A percentile compares a stretch with the other conserved stretches of the same genome.
Conservation (phyloP, 1,140 invertebrate genomes). For the Drosophila jambulina region DNA sequence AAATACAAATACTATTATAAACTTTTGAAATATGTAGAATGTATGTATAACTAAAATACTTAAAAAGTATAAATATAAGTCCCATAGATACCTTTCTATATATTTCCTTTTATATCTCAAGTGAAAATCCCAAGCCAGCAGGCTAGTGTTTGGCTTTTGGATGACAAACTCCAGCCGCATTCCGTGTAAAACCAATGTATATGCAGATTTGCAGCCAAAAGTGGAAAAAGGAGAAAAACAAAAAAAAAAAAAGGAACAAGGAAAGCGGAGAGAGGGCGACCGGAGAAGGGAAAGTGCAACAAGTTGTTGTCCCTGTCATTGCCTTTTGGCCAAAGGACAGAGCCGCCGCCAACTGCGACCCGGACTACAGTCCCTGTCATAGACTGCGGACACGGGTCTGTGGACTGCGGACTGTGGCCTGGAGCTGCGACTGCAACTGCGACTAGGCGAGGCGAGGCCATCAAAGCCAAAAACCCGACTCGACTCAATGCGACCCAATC, state of each 20-base stretch:
- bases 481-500: conserved; percentile 34
- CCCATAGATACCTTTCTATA: neutral
- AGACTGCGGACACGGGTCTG: conserved; percentile 5
- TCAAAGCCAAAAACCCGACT: conserved; percentile 44
- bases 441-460: conserved; percentile 24
- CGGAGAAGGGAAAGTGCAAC: conserved; percentile 41
- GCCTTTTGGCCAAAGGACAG: conserved; percentile 38
- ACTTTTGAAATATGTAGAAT: neutral
- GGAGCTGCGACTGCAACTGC: conserved; percentile 14
- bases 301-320: conserved; percentile 45
- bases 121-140: neutral
- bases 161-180: conserved; percentile 34
- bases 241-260: neutral
- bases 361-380: neutral
- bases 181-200: conserved; percentile 20
- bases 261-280: too few species aligned
- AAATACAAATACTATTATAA: too few species aligned
- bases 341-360: conserved; percentile 11
- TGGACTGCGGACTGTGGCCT: conserved; percentile 12
- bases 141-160: conserved; percentile 15
- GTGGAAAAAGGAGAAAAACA: neutral
- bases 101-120: neutral
- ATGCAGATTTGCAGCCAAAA: conserved; percentile 37
- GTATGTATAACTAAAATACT: neutral
- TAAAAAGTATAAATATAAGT: neutral